These are phyloP conservation scores for Syrphus vitripennis DNA, from an alignment of 2,888 invertebrate genomes.

Conservation along the genomic window DNA sequence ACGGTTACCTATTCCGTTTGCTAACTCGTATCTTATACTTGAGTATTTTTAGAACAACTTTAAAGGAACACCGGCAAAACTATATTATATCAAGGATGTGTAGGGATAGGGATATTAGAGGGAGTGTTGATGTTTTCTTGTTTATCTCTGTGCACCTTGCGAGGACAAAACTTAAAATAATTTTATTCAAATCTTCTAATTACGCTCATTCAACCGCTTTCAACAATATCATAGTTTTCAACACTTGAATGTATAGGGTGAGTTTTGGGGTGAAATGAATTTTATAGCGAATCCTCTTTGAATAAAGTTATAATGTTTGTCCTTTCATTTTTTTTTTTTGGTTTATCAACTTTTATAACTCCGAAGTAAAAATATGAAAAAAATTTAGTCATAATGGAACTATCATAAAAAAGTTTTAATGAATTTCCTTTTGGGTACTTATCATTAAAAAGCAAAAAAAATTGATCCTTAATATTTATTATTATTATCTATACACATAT, in stretches of 20 bases:
- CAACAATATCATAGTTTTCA: conserved; percentile 44
- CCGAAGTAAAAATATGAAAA: too few species aligned
- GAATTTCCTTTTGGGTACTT: background rate
- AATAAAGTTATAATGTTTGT: background rate
- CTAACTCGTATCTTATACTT: background rate
- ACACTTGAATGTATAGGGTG: background rate
- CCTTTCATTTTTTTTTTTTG: background rate
- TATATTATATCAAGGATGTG: background rate
- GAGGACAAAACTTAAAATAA: conserved; percentile 53
- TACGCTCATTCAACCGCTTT: conserved; percentile 52
- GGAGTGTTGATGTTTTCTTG: background rate
- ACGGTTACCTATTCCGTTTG: background rate
- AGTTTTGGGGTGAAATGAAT: background rate
- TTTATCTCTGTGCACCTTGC: conserved; percentile 39
- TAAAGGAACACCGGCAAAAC: conserved; percentile 8
- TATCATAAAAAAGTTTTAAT: too few species aligned
- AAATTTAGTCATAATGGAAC: too few species aligned
- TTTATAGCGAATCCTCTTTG: background rate
- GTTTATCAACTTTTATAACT: background rate
- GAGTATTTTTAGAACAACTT: background rate
- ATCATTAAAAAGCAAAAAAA: background rate
- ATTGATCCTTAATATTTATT: background rate
- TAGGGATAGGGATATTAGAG: background rate
- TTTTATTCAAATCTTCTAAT: conserved; percentile 64
- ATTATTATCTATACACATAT: conserved; percentile 15